phyloP scores from a whole-genome alignment of 2,888 invertebrate genomes.

The Invenusta paracnida region DNA sequence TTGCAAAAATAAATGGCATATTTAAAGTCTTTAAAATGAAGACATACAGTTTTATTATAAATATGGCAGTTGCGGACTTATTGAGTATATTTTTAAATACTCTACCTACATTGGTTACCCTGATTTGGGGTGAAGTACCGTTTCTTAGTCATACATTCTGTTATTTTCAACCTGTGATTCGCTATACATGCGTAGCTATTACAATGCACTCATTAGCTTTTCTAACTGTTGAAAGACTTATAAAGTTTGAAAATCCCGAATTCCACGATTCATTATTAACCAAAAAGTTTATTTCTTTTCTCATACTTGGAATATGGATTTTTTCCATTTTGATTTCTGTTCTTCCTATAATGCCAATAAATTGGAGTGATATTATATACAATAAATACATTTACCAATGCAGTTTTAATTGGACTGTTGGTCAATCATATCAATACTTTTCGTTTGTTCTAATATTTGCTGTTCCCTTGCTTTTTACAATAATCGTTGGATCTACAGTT shows the following conservation, averaged over 20 bases:
- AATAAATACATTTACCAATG: neutral
- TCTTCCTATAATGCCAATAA: neutral
- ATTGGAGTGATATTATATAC: neutral
- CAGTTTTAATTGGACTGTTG: neutral
- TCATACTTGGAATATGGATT: conserved; percentile 20
- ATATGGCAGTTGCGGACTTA: conserved; percentile 16
- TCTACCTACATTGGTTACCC: neutral
- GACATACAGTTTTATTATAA: neutral
- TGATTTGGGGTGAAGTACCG: neutral
- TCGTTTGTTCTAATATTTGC: conserved; percentile 14
- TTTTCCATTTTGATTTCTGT: neutral
- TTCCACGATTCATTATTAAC: neutral
- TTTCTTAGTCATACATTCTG: neutral
- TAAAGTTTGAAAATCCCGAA: conserved; percentile 11
- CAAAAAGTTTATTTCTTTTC: neutral
- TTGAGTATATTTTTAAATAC: neutral
- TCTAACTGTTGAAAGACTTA: neutral
- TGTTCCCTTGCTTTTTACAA: neutral
- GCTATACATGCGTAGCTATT: neutral
- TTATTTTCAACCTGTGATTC: neutral
- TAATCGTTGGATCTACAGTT: neutral
- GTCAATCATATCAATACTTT: neutral
- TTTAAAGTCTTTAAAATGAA: neutral
- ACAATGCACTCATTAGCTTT: conserved; percentile 8
- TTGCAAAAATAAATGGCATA: neutral